phyloP scores from a whole-genome alignment of 1,140 invertebrate species.

The Lycorma delicatula region DNA sequence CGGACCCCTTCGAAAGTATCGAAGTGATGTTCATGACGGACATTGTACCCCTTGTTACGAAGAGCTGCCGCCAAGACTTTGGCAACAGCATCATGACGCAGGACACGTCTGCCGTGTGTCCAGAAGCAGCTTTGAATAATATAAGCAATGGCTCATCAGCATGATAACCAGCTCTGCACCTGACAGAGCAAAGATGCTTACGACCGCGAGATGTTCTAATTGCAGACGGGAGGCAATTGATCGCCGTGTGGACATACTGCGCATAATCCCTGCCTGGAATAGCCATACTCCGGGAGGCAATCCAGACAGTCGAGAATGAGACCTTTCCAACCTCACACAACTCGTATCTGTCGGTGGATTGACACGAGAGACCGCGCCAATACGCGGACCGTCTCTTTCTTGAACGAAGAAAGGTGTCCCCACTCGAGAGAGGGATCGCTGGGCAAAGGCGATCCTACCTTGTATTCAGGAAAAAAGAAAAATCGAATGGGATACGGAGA shows the following conservation, averaged over 20 bases:
- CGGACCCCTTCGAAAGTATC: background rate
- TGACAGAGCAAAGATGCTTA: background rate
- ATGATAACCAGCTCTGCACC: conserved; percentile 33
- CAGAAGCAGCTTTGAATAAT: conserved; percentile 34
- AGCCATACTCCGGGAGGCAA: background rate
- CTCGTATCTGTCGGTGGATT: background rate
- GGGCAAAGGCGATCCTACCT: too few species aligned
- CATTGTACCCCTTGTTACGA: background rate
- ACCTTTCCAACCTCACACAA: background rate
- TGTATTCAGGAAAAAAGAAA: background rate
- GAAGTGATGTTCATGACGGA: background rate
- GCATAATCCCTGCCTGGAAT: conserved; percentile 24
- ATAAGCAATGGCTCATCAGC: conserved; percentile 33
- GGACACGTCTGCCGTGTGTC: conserved; percentile 33
- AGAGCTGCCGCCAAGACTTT: conserved; percentile 11
- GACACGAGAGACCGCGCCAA: background rate
- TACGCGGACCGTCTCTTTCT: background rate
- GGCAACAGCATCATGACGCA: conserved; percentile 31
- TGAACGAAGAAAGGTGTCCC: background rate
- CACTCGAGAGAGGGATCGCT: background rate
- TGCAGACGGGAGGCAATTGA: conserved; percentile 21
- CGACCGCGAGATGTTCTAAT: conserved; percentile 21
- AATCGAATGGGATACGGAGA: background rate
- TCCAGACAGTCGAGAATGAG: background rate
- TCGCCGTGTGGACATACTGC: conserved; percentile 20